Conservation (phyloP, 2,888 invertebrate species). For the Limnephilus lunatus region DNA sequence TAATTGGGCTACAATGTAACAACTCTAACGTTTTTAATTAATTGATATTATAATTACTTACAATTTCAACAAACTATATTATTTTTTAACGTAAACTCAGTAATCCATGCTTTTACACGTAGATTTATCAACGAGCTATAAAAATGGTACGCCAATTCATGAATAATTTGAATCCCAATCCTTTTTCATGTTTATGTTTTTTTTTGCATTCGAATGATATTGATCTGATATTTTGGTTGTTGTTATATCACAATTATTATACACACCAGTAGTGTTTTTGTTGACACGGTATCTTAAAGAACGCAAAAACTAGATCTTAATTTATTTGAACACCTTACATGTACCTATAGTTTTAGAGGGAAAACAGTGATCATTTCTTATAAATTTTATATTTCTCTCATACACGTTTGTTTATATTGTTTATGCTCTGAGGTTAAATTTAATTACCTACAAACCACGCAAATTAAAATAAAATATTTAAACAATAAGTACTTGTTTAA, state of each 20-base stretch:
- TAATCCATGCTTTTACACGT: not conserved
- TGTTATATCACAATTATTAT: not conserved
- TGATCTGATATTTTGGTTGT: not conserved
- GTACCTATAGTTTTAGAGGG: not conserved
- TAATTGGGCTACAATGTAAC: not conserved
- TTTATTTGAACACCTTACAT: not conserved
- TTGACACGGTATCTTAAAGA: not conserved
- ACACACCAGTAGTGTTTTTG: not conserved
- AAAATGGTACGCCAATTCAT: not conserved
- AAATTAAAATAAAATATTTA: not conserved
- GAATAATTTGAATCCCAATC: not conserved
- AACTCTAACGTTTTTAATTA: not conserved
- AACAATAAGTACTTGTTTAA: not conserved
- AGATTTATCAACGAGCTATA: not conserved
- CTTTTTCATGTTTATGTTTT: not conserved
- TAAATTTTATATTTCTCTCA: not conserved
- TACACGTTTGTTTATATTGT: not conserved
- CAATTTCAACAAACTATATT: not conserved
- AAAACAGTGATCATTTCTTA: not conserved
- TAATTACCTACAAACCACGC: not conserved
- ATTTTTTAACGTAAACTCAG: not conserved
- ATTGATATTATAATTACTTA: not conserved
- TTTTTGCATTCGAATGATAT: not conserved
- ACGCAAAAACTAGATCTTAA: not conserved
- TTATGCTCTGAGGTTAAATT: not conserved